These are phyloP conservation scores for Psix sp. DNA, from an alignment of 1,140 invertebrate genomes.

Conservation along the genomic window DNA sequence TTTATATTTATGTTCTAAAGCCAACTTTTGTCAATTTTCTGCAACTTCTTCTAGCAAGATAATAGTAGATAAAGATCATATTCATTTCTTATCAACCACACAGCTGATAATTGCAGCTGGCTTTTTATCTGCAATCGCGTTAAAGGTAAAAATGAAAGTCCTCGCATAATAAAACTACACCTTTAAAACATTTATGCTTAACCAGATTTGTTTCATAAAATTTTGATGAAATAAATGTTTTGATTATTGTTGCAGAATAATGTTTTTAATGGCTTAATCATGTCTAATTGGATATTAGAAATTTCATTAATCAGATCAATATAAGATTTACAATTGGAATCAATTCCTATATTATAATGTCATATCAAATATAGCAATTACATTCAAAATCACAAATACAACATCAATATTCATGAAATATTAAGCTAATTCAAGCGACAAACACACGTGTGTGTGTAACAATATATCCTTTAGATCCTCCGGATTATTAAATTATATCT, in stretches of 20 bases:
- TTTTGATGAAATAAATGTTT: too few species aligned
- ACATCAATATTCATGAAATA: conserved; percentile 50
- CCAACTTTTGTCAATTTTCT: conserved; percentile 11
- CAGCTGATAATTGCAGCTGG: conserved; percentile 16
- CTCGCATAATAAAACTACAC: too few species aligned
- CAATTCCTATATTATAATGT: conserved; percentile 14
- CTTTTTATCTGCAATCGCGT: conserved; percentile 1
- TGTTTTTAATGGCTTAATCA: too few species aligned
- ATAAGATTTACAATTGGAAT: conserved; percentile 50
- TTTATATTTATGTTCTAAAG: conserved; percentile 36
- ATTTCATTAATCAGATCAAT: conserved; percentile 20
- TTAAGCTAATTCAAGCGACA: conserved; percentile 30
- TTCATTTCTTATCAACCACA: conserved; percentile 17
- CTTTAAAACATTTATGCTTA: too few species aligned
- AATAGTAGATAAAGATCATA: conserved; percentile 20
- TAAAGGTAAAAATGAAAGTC: neutral
- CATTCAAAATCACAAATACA: conserved; percentile 45
- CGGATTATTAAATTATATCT: too few species aligned
- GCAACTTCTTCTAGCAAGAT: conserved; percentile 3
- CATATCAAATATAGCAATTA: conserved; percentile 42
- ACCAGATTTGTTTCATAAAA: too few species aligned
- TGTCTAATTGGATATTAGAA: too few species aligned
- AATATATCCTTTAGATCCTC: too few species aligned
- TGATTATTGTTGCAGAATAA: too few species aligned
- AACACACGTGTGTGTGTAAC: conserved; percentile 24